Conservation (phyloP, 2,113 vertebrate genomes). For the Ceyx margarethae region DNA sequence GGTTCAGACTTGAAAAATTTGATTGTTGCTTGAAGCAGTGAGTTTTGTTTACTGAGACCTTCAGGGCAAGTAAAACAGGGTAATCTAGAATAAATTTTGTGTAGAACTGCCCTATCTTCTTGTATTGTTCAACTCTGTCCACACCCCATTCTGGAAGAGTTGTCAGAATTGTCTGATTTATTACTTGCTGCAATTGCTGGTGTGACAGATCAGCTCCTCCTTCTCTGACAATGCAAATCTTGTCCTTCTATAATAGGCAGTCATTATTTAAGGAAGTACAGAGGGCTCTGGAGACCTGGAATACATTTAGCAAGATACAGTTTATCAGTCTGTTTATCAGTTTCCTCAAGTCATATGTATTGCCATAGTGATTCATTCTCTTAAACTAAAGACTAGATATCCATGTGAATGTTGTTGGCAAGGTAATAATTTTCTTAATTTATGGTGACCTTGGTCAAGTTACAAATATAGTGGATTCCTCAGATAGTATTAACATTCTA, state of each 20-base stretch:
- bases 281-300: not conserved
- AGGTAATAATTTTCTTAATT: not conserved
- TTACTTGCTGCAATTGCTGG: not conserved
- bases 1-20: conserved; percentile 41
- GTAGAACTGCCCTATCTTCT: not conserved
- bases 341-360: not conserved
- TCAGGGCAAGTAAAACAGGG: conserved; percentile 20
- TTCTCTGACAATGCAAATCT: not conserved
- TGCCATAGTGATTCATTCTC: not conserved
- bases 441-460: not conserved
- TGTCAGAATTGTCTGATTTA: not conserved
- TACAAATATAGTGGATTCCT: not conserved
- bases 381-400: not conserved
- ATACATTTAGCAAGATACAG: not conserved
- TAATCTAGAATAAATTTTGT: conserved; percentile 20
- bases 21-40: conserved; percentile 42
- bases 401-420: not conserved
- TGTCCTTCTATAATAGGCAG: not conserved
- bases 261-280: not conserved
- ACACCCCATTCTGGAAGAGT: not conserved
- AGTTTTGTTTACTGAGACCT: conserved; percentile 49
- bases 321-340: not conserved
- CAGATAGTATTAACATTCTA: not conserved
- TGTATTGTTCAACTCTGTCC: not conserved
- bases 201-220: not conserved